Evolutionary conservation across 1,140 invertebrate genomes (phyloP).

Genomic region (Kradibia gibbosae): DNA sequence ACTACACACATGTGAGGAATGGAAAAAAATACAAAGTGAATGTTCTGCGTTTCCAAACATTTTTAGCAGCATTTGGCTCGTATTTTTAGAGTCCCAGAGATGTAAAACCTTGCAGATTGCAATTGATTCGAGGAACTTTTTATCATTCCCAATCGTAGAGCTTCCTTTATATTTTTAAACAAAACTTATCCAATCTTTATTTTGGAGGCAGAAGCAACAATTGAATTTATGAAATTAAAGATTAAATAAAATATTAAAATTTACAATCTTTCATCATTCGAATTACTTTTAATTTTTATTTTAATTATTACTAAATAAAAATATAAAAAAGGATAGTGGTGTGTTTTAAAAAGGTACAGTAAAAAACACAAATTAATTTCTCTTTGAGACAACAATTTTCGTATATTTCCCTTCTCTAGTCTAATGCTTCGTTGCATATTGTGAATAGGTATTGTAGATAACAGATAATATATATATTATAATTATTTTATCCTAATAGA

Average conservation of each 20-base stretch:
- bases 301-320: not conserved
- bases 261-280: too few relatives aligned
- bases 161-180: constrained; percentile 11
- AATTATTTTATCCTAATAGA: constrained; percentile 60
- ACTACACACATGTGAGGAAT: constrained; percentile 18
- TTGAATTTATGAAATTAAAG: not conserved
- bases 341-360: not conserved
- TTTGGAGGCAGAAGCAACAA: not conserved
- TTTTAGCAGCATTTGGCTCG: not conserved
- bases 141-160: constrained; percentile 2
- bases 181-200: not conserved
- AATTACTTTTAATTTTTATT: not conserved
- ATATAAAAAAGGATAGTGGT: not conserved
- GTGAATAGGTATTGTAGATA: constrained; percentile 68
- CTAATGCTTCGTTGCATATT: constrained; percentile 62
- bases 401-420: constrained; percentile 56
- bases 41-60: constrained; percentile 27
- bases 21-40: constrained; percentile 40
- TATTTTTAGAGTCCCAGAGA: constrained; percentile 40
- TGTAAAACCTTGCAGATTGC: not conserved
- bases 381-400: constrained; percentile 67
- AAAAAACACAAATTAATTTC: constrained; percentile 49
- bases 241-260: too few relatives aligned
- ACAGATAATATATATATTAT: constrained; percentile 69
- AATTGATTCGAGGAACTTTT: constrained; percentile 29